Evolutionary conservation across 2,113 vertebrate genomes (phyloP).

Genomic region (Gymnarchus niloticus): DNA sequence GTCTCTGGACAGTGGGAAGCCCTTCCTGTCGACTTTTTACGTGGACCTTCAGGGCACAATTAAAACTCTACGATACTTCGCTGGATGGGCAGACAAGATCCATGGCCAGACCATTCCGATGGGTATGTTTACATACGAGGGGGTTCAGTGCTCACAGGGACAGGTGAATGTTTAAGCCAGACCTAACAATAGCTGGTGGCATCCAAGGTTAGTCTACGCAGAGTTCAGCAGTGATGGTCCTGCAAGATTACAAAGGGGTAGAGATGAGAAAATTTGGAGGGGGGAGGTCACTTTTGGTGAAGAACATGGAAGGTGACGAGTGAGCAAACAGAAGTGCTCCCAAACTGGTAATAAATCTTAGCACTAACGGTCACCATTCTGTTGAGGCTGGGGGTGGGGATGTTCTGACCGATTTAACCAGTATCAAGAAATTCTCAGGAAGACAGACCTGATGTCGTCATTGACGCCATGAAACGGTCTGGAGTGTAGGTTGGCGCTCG

Average conservation of each 20-base stretch:
- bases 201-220: not conserved
- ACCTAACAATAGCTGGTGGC: not conserved
- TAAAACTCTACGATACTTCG: conserved; percentile 94
- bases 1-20: conserved; percentile 91
- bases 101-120: conserved; percentile 93
- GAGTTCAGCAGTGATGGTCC: too few relatives aligned
- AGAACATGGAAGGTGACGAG: conserved; percentile 28
- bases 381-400: conserved; percentile 33
- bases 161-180: not conserved
- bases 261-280: not conserved
- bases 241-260: not conserved
- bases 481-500: not conserved
- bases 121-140: conserved; percentile 65
- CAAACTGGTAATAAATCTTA: conserved; percentile 46
- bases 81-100: conserved; percentile 97
- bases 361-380: conserved; percentile 48
- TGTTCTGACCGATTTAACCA: conserved; percentile 52
- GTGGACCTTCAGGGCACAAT: conserved; percentile 94
- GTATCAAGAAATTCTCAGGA: conserved; percentile 44
- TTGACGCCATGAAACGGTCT: conserved; percentile 36
- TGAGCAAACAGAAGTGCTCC: conserved; percentile 45
- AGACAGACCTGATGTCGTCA: conserved; percentile 13
- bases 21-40: conserved; percentile 92
- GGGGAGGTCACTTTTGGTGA: not conserved
- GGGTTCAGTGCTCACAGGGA: not conserved